Percentiles rank a stretch among this genome's conserved stretches.
Conservation (phyloP, 2,888 invertebrate species). For the Griposia aprilina region DNA sequence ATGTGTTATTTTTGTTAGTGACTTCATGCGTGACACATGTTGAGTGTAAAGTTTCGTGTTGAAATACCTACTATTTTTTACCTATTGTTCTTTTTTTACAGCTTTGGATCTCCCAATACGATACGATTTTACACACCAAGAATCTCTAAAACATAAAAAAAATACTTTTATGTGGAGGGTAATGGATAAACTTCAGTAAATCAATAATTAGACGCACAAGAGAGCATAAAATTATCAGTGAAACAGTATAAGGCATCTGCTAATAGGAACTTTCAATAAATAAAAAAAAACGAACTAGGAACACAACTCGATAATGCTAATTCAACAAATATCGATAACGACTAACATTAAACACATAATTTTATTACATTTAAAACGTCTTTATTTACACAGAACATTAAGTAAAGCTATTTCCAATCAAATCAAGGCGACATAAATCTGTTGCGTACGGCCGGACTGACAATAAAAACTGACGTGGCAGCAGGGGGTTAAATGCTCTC, state of each 20-base stretch:
- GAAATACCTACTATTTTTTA: neutral
- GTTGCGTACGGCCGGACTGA: constrained; percentile 66
- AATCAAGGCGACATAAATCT: constrained; percentile 67
- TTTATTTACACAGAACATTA: constrained; percentile 69
- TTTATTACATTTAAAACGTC: constrained; percentile 69
- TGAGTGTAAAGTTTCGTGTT: constrained; percentile 20
- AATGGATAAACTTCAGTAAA: neutral
- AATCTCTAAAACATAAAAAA: neutral
- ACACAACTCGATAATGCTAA: constrained; percentile 61
- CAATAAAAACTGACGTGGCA: constrained; percentile 70
- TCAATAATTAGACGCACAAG: constrained; percentile 10
- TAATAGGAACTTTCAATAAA: constrained; percentile 15
- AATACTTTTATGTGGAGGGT: neutral
- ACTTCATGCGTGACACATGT: constrained; percentile 57
- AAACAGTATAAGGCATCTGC: constrained; percentile 29
- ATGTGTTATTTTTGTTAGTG: constrained; percentile 52
- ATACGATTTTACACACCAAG: neutral
- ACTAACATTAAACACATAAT: constrained; percentile 67
- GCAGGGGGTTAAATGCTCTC: constrained; percentile 74
- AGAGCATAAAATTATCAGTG: constrained; percentile 30
- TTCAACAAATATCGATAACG: constrained; percentile 60
- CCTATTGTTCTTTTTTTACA: constrained; percentile 2
- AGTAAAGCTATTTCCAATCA: constrained; percentile 71
- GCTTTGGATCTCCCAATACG: neutral
- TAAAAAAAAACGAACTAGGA: constrained; percentile 17